These are phyloP conservation scores for Acleris holmiana DNA, from an alignment of 2,888 invertebrate genomes.

Conservation along the genomic window DNA sequence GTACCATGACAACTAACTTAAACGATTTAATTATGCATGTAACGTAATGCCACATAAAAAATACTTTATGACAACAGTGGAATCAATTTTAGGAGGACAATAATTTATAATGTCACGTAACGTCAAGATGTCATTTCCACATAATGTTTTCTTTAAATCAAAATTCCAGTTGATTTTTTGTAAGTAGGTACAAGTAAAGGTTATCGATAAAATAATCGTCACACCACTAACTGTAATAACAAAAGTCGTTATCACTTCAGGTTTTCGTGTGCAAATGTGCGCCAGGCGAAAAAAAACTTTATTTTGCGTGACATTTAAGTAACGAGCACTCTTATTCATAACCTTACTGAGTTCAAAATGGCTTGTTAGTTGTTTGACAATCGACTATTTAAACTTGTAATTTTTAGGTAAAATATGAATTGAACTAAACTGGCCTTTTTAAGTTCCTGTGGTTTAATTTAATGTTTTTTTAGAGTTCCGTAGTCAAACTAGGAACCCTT, in stretches of 20 bases:
- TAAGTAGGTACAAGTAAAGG: background rate
- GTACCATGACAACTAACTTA: too few relatives aligned
- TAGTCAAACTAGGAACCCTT: too few relatives aligned
- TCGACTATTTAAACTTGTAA: constrained; percentile 19
- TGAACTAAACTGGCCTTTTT: constrained; percentile 30
- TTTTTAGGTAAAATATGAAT: constrained; percentile 25
- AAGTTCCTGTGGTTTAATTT: constrained; percentile 19
- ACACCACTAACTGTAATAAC: constrained; percentile 52
- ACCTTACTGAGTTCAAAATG: constrained; percentile 15
- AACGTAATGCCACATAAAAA: too few relatives aligned
- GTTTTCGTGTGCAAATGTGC: constrained; percentile 58
- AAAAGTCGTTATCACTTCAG: constrained; percentile 57
- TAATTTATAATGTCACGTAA: too few relatives aligned
- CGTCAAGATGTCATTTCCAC: too few relatives aligned
- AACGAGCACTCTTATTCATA: constrained; percentile 1
- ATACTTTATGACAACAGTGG: too few relatives aligned
- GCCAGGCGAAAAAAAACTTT: constrained; percentile 43
- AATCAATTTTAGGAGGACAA: too few relatives aligned
- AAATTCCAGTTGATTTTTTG: background rate
- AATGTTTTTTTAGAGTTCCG: too few relatives aligned
- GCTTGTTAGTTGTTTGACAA: constrained; percentile 8
- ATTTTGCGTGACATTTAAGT: constrained; percentile 9
- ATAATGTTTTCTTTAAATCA: too few relatives aligned
- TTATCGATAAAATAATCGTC: constrained; percentile 38
- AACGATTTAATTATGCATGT: too few relatives aligned